Evolutionary conservation across 1,140 invertebrate species (phyloP), one percentile per base, ranked within the genome.

Genomic region (Aplysia californica): DNA sequence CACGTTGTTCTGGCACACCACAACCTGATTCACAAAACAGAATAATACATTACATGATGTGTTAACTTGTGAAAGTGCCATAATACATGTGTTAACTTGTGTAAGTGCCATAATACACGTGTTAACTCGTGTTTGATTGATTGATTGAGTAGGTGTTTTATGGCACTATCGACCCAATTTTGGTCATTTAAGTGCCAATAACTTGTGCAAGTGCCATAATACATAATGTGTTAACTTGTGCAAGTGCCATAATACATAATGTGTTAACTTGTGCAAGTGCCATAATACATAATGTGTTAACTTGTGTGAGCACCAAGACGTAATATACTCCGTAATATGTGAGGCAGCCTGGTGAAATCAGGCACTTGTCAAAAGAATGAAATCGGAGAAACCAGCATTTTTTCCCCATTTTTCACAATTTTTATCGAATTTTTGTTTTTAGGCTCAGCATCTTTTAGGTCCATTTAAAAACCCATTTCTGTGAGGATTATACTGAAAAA

Each of bases 1-100:
- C 4, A 81, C 74, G 59, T 80, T 85, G 77, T 99, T 98, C 87
- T 98, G 95, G 85, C 97, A 99, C 18, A 98, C 91, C 6, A 99
- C 94, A 77, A 98, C 93, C 93, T 97, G 87, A 90, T 90, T 26
- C n/a, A 26, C 26, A 67, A 18, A 15, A 67, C 15, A 18, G 18
- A 20, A 6, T 18, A 36, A 67, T 33, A 33, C 15, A 67, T 26
- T 67, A 36, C 15, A 29, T 20, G n/a, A n/a, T n/a, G n/a, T 67
- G n/a, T 61, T 23, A 61, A 18, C 29, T 23, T 38, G 41, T 18
- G n/a, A 39, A 35, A 41, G n/a, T 21, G 10, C 41, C 33, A 26
- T 20, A 0, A 66, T 18, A 2, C 23, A 64, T 10, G 26, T 31
- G 31, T 31, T 44, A 68, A 39, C 35, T 75, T 35, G 33, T 33